Base-by-base conservation (phyloP, 2,888 invertebrate species). In the Mythimna ferrago region DNA sequence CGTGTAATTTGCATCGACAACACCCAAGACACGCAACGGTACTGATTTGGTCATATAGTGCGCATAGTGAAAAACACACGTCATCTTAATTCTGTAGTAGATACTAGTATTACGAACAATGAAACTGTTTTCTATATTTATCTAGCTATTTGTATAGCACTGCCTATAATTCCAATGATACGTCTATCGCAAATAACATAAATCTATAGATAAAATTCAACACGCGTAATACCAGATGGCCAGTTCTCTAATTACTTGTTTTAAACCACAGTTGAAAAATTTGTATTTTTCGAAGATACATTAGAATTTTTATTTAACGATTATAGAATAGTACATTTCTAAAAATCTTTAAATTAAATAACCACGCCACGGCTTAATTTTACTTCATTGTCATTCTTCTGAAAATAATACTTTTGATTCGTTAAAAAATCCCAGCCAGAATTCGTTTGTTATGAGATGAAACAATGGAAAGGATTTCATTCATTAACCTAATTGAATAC, bases 1-100 rank as follows among this genome's bases (percentile, higher is more conserved):
- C 61, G 41, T 66, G 58, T 67, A 67, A 82, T 85, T 83, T 82
- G 73, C 83, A 80, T 83, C 62, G 56, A 81, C 80, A 78, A 81
- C 32, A 72, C 84, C 85, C 77, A 78, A 81, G 35, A 72, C 84
- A 86, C 77, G 76, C 82, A 76, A 74, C 57, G 41, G 19, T 73
- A 73, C 67, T 76, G 44, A 75, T 83, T 78, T 73, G 61, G 51
- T 56, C 71, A 68, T 70, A 70, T 58, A 62, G 71, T 63, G 63
- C 66, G 62, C 64, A 65, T 78, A 66, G 62, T 61, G 65, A 73
- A 66, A 66, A 41, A 54, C 26, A 62, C 41, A 61, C 65, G 48
- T 78, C 48, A 53, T 67, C 9, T 35, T 7, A 38, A 32, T 48
- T 51, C 16, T 54, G 38, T 58, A 61, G 48, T 74, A 61, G 26